A percentile compares a stretch with the other conserved stretches of the same genome.
Evolutionary conservation across 2,888 invertebrate species (phyloP).

Genomic region (Drosophila birchii): DNA sequence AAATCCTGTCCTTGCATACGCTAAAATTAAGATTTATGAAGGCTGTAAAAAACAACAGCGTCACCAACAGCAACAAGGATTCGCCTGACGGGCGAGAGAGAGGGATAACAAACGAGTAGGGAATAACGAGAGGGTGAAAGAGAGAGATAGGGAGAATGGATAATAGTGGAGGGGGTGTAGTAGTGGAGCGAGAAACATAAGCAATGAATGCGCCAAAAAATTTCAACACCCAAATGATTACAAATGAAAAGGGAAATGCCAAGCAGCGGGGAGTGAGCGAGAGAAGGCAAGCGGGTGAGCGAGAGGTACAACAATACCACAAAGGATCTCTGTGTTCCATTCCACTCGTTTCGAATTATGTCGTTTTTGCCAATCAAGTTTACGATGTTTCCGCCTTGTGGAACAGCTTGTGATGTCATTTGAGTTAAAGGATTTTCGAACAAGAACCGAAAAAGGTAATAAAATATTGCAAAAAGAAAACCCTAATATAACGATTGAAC

Average conservation of each 20-base stretch:
- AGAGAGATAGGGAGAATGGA: not conserved
- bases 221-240: conserved; percentile 80
- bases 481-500: not conserved
- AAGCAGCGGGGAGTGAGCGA: not conserved
- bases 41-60: conserved; percentile 80
- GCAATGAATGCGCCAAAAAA: conserved; percentile 76
- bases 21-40: conserved; percentile 81
- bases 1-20: conserved; percentile 70
- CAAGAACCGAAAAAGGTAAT: not conserved
- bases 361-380: conserved; percentile 19
- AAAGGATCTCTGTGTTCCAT: conserved; percentile 15
- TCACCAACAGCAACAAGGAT: conserved; percentile 42
- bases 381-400: conserved; percentile 8
- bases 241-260: conserved; percentile 68
- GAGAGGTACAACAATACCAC: conserved; percentile 8
- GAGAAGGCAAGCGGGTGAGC: not conserved
- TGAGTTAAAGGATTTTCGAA: not conserved
- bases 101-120: not conserved
- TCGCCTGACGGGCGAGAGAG: not conserved
- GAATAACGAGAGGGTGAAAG: not conserved
- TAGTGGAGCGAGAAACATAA: conserved; percentile 15
- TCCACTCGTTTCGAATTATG: conserved; percentile 30
- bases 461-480: not conserved
- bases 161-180: not conserved
- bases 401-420: conserved; percentile 18